Base-by-base conservation (phyloP, 2,797 vertebrate species). In the Dendrocincla fuliginosa region DNA sequence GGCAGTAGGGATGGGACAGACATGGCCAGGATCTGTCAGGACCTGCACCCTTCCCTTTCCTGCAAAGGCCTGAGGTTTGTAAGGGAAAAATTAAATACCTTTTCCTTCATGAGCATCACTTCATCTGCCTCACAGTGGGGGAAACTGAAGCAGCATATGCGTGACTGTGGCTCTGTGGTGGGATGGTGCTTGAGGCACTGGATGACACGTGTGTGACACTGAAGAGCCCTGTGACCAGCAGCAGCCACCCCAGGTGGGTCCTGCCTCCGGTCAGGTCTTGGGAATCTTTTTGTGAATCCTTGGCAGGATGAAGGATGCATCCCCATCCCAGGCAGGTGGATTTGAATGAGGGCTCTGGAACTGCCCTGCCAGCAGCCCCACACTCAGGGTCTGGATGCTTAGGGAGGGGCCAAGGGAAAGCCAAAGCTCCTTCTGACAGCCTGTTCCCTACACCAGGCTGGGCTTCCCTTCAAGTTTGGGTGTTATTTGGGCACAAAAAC, bases 391-490 rank as follows among this genome's bases (percentile, higher is more conserved):
- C 13, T 8, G 20, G 42, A 39, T 35, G 41, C 22, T 60, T 8
- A 1, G 3, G 30, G 19, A 8, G 16, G 19, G 2, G 50, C 6
- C 8, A 9, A 5, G 17, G 60, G 9, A 78, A 59, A 70, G 33
- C 41, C 18, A 53, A 33, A 61, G 6, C 14, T 61, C 15, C 12
- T 41, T 14, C 20, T 3, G 4, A 9, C 10, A 20, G 33, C n/a
- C 17, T 0, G 1, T 22, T 71, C 23, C 37, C 41, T 16, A 9
- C 6, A 1, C 24, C 2, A 1, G 16, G 16, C 49, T 46, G 17
- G 8, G 44, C 4, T 2, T n/a, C 19, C 6, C 16, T 73, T 27
- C 17, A 17, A 52, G 11, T 27, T 18, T 37, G 50, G 60, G 27
- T 0, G 0, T 50, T 56, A 25, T 20, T 42, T 42, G 47, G 52